Base-by-base conservation (phyloP, 2,888 invertebrate genomes). In the Andrena dorsata region DNA sequence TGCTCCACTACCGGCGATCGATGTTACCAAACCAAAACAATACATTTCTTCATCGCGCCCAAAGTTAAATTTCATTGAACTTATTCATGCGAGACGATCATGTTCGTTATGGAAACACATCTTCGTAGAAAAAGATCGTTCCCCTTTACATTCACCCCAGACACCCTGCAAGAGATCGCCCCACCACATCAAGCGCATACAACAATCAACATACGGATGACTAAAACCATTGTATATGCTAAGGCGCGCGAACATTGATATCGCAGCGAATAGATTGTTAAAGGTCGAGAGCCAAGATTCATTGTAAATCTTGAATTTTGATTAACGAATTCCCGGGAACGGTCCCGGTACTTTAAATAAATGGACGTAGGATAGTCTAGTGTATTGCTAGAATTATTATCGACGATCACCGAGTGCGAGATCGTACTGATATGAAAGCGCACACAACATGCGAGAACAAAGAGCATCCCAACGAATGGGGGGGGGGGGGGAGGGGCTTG, bases 151-250 rank as follows among this genome's bases (percentile, higher is more conserved):
- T 68, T 49, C 63, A 35, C n/a, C 53, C 53, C 47, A 75, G 70
- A 66, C 65, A 35, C 49, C 53, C 41, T 60, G 73, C 73, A 56
- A 65, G 80, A 63, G 80, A 85, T 63, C 69, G 60, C 56, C 69
- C 69, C 66, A 85, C 32, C 60, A 76, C 63, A 70, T 76, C 63
- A 76, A 76, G 69, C 82, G 79, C 69, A 77, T 71, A 85, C 79
- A 78, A 76, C 77, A 81, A 81, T 72, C 70, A 86, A 85, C 65
- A 74, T 81, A 81, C 68, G 60, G 53, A 83, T 87, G 85, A 85
- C 76, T 85, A 87, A 61, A 86, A 87, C 85, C 80, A 87, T 80
- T 85, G 64, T 83, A 86, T 76, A 80, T 63, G 58, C 75, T 83
- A 85, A 85, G 60, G 41, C 41, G 41, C 41, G 28, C 80, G 73